Percentiles rank a stretch among this genome's conserved stretches.
Conservation (phyloP, 2,113 vertebrate species). For the human region GRCh38 chr5:18284001-18284500, state of each 20-base stretch:
- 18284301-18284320: no score
- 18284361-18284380: not conserved
- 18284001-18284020: not conserved
- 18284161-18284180: not conserved
- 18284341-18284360: not conserved
- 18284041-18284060: not conserved
- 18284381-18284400: not conserved
- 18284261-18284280: not conserved
- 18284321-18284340: not conserved
- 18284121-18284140: not conserved
- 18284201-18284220: not conserved
- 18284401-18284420: not conserved
- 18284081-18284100: not conserved
- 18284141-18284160: conserved; percentile 1
- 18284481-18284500: not conserved
- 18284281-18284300: not conserved
- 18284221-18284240: accelerated
- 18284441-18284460: not conserved
- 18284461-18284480: not conserved
- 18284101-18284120: not conserved
- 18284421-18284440: not conserved
- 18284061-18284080: no score
- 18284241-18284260: not conserved
- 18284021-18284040: not conserved
- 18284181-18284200: not conserved